A percentile compares a stretch with the other conserved stretches of the same genome.
Evolutionary conservation across 2,888 invertebrate genomes (phyloP).

Genomic region (Synanthedon formicaeformis): DNA sequence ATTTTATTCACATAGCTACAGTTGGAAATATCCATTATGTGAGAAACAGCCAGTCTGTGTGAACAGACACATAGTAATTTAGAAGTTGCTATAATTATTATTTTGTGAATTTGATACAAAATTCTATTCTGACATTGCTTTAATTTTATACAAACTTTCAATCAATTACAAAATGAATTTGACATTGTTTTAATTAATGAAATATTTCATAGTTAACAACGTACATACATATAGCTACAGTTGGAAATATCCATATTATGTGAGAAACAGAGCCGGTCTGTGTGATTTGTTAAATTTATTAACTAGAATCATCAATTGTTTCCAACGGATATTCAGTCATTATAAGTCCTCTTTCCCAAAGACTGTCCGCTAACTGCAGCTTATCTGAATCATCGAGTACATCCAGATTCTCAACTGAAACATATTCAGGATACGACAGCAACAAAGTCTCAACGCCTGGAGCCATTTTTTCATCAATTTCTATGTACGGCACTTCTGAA

Average conservation of each 20-base stretch:
- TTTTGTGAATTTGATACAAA: too few species aligned
- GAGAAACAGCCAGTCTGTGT: background rate
- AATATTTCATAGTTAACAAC: background rate
- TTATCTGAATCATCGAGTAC: conserved; percentile 73
- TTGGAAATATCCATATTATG: background rate
- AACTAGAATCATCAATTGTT: conserved; percentile 39
- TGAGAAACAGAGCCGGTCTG: conserved; percentile 7
- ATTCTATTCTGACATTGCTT: too few species aligned
- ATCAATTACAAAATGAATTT: too few species aligned
- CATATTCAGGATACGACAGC: conserved; percentile 80
- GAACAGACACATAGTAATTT: too few species aligned
- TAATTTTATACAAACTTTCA: too few species aligned
- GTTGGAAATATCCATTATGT: background rate
- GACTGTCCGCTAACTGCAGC: conserved; percentile 73
- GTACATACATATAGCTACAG: too few species aligned
- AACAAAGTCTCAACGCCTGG: conserved; percentile 80
- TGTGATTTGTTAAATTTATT: too few species aligned
- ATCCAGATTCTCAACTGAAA: conserved; percentile 79
- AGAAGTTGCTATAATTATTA: too few species aligned
- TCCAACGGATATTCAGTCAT: conserved; percentile 76
- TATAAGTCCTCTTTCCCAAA: conserved; percentile 87
- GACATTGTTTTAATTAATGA: background rate
- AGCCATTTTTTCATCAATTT: conserved; percentile 76
- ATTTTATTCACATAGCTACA: background rate
- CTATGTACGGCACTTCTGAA: conserved; percentile 76